A percentile compares a stretch with the other conserved stretches of the same genome.
Conservation (phyloP, 2,888 invertebrate genomes). For the Cepaea hortensis region DNA sequence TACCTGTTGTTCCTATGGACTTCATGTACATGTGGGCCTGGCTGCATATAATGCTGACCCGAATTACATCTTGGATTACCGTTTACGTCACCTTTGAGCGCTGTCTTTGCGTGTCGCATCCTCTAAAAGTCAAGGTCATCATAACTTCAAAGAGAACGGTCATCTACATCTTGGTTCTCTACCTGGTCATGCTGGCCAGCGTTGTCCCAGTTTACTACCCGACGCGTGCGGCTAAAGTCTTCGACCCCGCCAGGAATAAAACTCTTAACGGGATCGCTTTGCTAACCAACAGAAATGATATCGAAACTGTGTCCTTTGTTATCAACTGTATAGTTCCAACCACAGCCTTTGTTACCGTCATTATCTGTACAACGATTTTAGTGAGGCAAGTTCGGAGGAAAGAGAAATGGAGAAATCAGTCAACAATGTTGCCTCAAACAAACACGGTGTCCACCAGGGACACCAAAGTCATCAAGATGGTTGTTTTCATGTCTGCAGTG, state of each 20-base stretch:
- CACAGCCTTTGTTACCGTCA: constrained; percentile 6
- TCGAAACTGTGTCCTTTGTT: constrained; percentile 20
- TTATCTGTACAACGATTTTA: constrained; percentile 15
- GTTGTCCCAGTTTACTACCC: constrained; percentile 29
- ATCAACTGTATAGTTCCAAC: constrained; percentile 15
- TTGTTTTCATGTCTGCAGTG: constrained; percentile 28
- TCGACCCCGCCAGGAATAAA: constrained; percentile 9
- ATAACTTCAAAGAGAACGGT: constrained; percentile 30
- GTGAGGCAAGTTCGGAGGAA: neutral
- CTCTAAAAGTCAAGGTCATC: constrained; percentile 29
- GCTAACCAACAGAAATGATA: neutral
- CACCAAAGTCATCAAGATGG: constrained; percentile 22
- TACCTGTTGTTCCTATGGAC: constrained; percentile 21
- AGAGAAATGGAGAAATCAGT: neutral
- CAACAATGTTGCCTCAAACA: neutral
- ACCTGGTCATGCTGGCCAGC: constrained; percentile 29
- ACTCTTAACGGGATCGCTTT: constrained; percentile 21
- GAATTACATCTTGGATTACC: constrained; percentile 33
- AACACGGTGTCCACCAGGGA: neutral
- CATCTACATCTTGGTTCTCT: constrained; percentile 10
- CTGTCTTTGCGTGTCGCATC: constrained; percentile 21
- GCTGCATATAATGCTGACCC: constrained; percentile 31
- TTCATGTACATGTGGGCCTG: constrained; percentile 29
- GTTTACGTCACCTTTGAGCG: constrained; percentile 34
- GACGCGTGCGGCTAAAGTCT: neutral